phyloP scores from a whole-genome alignment of 1,140 invertebrate species.

The Telenomus remus region DNA sequence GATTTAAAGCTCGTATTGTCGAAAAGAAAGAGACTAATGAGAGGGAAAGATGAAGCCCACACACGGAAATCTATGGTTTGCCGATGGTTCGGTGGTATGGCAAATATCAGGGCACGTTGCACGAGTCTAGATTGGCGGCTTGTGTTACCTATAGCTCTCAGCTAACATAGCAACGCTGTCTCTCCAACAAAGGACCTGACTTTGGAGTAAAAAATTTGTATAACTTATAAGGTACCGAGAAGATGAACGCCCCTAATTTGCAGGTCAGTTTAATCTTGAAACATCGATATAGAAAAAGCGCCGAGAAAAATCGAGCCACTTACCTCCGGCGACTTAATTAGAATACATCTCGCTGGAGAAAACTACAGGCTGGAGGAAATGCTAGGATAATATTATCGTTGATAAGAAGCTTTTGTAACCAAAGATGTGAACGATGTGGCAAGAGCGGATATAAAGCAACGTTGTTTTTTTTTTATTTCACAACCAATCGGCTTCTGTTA shows the following conservation, averaged over 20 bases:
- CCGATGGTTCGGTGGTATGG: constrained; percentile 6
- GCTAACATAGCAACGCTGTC: not conserved
- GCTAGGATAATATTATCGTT: not conserved
- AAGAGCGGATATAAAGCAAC: not conserved
- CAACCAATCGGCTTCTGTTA: no score
- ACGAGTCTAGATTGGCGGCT: not conserved
- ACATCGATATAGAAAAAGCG: not conserved
- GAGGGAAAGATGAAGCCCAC: constrained; percentile 4
- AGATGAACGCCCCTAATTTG: not conserved
- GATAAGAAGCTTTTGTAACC: not conserved
- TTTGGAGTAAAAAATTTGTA: not conserved
- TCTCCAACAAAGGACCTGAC: not conserved
- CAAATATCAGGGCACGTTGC: constrained; percentile 4
- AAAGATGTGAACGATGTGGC: not conserved
- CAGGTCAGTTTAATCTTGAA: not conserved
- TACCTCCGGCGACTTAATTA: not conserved
- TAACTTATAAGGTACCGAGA: not conserved
- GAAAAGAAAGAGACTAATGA: constrained; percentile 17
- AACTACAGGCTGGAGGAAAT: not conserved
- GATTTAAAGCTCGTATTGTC: constrained; percentile 9
- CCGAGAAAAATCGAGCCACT: not conserved
- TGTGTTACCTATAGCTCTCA: not conserved
- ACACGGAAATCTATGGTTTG: constrained; percentile 14
- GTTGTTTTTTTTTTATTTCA: not conserved
- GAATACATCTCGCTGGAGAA: not conserved